phyloP scores from a whole-genome alignment of 2,113 vertebrate genomes.

The Larimichthys polyactis region DNA sequence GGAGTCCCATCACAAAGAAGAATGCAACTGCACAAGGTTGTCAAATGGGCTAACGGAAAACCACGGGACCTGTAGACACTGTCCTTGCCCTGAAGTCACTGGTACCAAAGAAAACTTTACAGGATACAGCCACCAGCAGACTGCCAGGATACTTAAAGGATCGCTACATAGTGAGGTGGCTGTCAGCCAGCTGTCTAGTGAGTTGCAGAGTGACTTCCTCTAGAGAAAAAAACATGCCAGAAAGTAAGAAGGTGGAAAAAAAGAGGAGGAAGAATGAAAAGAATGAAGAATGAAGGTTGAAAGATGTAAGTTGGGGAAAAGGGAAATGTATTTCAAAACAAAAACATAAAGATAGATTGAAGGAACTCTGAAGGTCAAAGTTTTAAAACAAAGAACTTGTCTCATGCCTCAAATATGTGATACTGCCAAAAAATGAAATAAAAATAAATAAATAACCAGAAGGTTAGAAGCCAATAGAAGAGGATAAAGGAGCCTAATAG shows the following conservation, averaged over 20 bases:
- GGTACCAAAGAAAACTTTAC: slow-evolving; percentile 32
- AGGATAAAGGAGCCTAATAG: slow-evolving; percentile 43
- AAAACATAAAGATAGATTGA: neutral
- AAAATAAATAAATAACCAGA: neutral
- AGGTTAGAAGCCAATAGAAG: slow-evolving; percentile 26
- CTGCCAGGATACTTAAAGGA: slow-evolving; percentile 76
- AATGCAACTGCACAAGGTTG: slow-evolving; percentile 73
- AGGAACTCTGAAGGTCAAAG: neutral
- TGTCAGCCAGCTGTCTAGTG: slow-evolving; percentile 83
- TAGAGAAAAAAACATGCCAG: slow-evolving; percentile 47
- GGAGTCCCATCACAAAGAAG: slow-evolving; percentile 64
- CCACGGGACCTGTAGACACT: slow-evolving; percentile 77
- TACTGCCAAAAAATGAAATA: slow-evolving; percentile 56
- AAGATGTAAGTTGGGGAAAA: slow-evolving; percentile 22
- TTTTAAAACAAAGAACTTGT: slow-evolving; percentile 13
- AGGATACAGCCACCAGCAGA: slow-evolving; percentile 71
- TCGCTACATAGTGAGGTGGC: slow-evolving; percentile 75
- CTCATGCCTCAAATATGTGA: slow-evolving; percentile 72
- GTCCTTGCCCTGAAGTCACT: slow-evolving; percentile 64
- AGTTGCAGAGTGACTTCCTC: slow-evolving; percentile 83
- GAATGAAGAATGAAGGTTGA: neutral
- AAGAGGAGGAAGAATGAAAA: neutral
- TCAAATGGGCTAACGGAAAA: slow-evolving; percentile 80
- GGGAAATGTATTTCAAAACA: slow-evolving; percentile 2
- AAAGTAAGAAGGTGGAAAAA: neutral